Percentiles rank a stretch among this genome's conserved stretches.
These are phyloP conservation scores for Paraplagusia blochii DNA, from an alignment of 2,113 vertebrate species.

Conservation along the genomic window DNA sequence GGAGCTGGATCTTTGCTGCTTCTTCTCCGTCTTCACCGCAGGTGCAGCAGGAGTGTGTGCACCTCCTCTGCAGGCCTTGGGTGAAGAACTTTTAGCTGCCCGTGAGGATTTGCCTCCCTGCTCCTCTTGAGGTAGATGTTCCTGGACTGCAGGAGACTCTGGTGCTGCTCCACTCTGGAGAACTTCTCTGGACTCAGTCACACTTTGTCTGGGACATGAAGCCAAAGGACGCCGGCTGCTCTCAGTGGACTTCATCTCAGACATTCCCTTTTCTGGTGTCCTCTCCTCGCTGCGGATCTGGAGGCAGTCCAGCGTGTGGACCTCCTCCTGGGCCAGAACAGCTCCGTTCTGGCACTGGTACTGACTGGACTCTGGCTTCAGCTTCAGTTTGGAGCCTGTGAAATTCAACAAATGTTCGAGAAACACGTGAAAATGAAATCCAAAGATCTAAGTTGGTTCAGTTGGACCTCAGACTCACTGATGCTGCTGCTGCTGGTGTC, in stretches of 20 bases:
- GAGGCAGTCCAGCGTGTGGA: constrained; percentile 71
- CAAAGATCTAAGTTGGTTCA: too few species aligned
- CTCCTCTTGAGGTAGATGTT: constrained; percentile 78
- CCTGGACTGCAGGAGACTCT: constrained; percentile 47
- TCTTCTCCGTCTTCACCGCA: constrained; percentile 72
- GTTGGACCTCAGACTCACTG: constrained; percentile 8
- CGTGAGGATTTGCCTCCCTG: constrained; percentile 59
- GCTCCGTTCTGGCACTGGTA: constrained; percentile 73
- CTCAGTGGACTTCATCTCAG: constrained; percentile 53
- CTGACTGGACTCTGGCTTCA: constrained; percentile 68
- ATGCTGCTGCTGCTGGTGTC: constrained; percentile 67
- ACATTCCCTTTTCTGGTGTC: constrained; percentile 53
- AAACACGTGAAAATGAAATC: too few species aligned
- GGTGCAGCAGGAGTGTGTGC: constrained; percentile 60
- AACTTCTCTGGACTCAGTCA: constrained; percentile 54
- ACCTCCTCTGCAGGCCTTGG: constrained; percentile 63
- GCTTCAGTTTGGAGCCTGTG: constrained; percentile 73
- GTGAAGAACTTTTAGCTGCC: constrained; percentile 68
- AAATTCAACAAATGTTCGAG: neutral
- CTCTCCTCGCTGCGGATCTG: constrained; percentile 72
- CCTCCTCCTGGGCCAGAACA: constrained; percentile 64
- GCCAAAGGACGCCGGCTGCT: constrained; percentile 43
- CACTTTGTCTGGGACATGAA: constrained; percentile 44
- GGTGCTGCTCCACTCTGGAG: constrained; percentile 23
- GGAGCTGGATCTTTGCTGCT: constrained; percentile 64